Conservation (phyloP, 2,888 invertebrate species). For the Elmis aenea region DNA sequence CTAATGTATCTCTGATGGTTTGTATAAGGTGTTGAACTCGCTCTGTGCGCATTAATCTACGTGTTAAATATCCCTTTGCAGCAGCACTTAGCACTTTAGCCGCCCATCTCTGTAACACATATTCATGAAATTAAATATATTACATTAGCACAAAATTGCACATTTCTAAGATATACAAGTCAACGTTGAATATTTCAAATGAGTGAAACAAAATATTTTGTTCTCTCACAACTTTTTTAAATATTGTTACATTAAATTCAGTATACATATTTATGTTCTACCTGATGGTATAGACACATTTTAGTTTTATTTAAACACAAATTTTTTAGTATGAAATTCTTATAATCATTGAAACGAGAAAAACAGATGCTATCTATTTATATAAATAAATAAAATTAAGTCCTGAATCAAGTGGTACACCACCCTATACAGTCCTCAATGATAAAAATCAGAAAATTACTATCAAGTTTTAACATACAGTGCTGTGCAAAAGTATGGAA, state of each 20-base stretch:
- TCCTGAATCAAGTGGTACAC: too few species aligned
- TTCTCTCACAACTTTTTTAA: too few species aligned
- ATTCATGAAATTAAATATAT: not conserved
- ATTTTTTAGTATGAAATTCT: not conserved
- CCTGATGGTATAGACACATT: too few species aligned
- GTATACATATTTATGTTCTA: too few species aligned
- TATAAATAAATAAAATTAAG: not conserved
- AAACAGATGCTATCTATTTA: too few species aligned
- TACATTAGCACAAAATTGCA: not conserved
- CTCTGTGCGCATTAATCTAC: conserved; percentile 75
- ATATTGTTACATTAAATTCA: too few species aligned
- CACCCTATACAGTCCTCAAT: too few species aligned
- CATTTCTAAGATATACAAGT: not conserved
- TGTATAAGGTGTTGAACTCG: conserved; percentile 74
- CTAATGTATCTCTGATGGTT: conserved; percentile 72
- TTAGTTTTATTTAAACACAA: too few species aligned
- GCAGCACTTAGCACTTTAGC: conserved; percentile 64
- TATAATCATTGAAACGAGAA: not conserved
- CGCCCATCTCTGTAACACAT: conserved; percentile 50
- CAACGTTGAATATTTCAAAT: not conserved
- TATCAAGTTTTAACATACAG: too few species aligned
- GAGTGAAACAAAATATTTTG: too few species aligned
- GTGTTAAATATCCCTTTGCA: conserved; percentile 72
- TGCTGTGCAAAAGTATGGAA: too few species aligned
- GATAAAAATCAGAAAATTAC: too few species aligned